Percentiles rank a stretch among this genome's conserved stretches.
phyloP scores from a whole-genome alignment of 1,140 invertebrate genomes.

The Sitobion miscanthi region DNA sequence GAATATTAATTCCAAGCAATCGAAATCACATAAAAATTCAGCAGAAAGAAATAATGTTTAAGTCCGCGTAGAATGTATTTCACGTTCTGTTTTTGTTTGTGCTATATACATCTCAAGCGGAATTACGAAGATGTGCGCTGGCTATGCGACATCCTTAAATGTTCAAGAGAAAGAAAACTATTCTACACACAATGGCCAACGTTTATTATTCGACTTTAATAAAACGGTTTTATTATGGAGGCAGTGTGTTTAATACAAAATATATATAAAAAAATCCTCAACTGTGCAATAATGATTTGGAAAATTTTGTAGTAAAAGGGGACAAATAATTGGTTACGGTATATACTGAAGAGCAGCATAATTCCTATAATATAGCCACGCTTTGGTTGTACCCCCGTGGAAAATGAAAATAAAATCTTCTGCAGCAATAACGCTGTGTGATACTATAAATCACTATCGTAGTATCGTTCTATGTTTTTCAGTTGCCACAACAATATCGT shows the following conservation, averaged over 20 bases:
- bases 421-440: neutral
- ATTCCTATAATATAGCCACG: neutral
- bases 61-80: neutral
- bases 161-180: neutral
- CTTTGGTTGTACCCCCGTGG: neutral
- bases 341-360: neutral
- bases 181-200: neutral
- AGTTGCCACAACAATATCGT: constrained; percentile 3
- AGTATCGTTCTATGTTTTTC: constrained; percentile 14
- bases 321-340: neutral
- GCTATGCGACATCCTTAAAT: neutral
- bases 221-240: neutral
- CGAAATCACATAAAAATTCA: neutral
- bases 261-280: constrained; percentile 6
- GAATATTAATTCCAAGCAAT: neutral
- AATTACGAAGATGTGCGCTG: neutral
- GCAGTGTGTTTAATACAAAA: neutral
- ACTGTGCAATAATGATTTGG: neutral
- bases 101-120: neutral
- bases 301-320: neutral
- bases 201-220: constrained; percentile 11
- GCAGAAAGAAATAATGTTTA: neutral
- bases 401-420: neutral
- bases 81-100: neutral
- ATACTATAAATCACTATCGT: neutral